A percentile compares a stretch with the other conserved stretches of the same genome.
These are phyloP conservation scores for Drosophila melanosoma DNA, from an alignment of 2,888 invertebrate genomes.

Conservation along the genomic window DNA sequence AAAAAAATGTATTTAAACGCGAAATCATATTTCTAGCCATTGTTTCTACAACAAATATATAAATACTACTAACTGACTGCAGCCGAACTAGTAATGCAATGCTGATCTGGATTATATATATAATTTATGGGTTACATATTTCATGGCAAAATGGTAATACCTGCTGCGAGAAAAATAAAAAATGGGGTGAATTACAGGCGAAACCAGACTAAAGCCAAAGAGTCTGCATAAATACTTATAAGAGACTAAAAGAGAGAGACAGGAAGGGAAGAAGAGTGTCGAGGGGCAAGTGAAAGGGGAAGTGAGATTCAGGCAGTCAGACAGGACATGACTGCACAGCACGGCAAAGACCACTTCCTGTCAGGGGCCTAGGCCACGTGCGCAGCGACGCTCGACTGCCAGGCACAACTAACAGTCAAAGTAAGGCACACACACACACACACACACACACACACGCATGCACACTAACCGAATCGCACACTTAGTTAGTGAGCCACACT, in stretches of 20 bases:
- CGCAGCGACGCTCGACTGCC: slow-evolving; percentile 33
- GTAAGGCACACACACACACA: slow-evolving; percentile 23
- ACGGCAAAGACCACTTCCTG: slow-evolving; percentile 75
- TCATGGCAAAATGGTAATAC: background rate
- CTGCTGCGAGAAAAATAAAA: slow-evolving; percentile 3
- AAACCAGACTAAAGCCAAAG: slow-evolving; percentile 34
- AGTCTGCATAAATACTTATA: slow-evolving; percentile 52
- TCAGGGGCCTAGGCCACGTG: slow-evolving; percentile 68
- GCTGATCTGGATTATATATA: background rate
- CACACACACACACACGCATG: slow-evolving; percentile 15
- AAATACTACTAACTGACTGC: background rate
- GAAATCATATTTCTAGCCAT: background rate
- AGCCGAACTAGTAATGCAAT: background rate
- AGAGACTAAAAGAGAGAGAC: slow-evolving; percentile 2
- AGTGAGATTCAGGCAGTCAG: slow-evolving; percentile 33
- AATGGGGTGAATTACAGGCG: slow-evolving; percentile 27
- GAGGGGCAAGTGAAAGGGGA: background rate
- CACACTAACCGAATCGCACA: slow-evolving; percentile 11
- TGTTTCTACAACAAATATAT: background rate
- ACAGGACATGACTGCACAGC: slow-evolving; percentile 67
- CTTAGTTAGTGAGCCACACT: slow-evolving; percentile 7
- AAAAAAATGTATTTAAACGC: too few species aligned
- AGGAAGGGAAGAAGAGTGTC: background rate
- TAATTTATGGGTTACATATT: slow-evolving; percentile 1
- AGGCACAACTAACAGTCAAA: slow-evolving; percentile 51